Base-by-base conservation (phyloP, 1,140 invertebrate genomes). In the Drosophila hydei region DNA sequence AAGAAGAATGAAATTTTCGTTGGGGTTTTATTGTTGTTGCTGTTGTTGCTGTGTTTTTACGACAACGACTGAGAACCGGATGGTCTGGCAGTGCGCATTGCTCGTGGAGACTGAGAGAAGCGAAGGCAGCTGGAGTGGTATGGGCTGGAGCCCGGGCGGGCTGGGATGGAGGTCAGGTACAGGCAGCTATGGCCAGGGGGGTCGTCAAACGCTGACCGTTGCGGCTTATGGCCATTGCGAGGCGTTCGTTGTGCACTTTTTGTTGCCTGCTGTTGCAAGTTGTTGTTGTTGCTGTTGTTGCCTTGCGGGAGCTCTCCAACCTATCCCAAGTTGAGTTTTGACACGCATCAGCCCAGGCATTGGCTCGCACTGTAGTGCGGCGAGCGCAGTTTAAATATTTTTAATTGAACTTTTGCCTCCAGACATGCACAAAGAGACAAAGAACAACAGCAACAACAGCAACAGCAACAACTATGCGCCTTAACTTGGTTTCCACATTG, bases 1-100 rank as follows among this genome's bases (percentile, higher is more conserved):
- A 85, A 87, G 77, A 85, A 85, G 81, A 85, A 85, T 85, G 81
- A 85, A 85, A 85, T 77, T 85, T 85, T 85, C 60, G 70, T 69
- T 69, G 58, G 43, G 69, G 64, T 72, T 68, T 67, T 45, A 23
- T 70, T 56, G 16, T 55, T 63, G 51, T 33, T 58, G 67, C 33
- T 69, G 58, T 47, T 69, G 71, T 56, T 73, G 30, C 45, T 45
- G 38, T 56, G 30, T 67, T 72, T 68, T 68, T 68, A 72, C 63
- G 70, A 71, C 60, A 45, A 58, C 55, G 48, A 56, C 45, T 64
- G 58, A 84, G 80, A 84, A 84, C 80, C 80, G 80, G 80, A 84
- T 84, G 80, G 80, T 85, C 69, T 45, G 50, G 55, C 68, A 71
- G 9, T 45, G 55, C 33, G 14, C 54, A 45, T 21, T 30, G 42